phyloP scores from a whole-genome alignment of 2,888 invertebrate species.

The Acrobasis suavella region DNA sequence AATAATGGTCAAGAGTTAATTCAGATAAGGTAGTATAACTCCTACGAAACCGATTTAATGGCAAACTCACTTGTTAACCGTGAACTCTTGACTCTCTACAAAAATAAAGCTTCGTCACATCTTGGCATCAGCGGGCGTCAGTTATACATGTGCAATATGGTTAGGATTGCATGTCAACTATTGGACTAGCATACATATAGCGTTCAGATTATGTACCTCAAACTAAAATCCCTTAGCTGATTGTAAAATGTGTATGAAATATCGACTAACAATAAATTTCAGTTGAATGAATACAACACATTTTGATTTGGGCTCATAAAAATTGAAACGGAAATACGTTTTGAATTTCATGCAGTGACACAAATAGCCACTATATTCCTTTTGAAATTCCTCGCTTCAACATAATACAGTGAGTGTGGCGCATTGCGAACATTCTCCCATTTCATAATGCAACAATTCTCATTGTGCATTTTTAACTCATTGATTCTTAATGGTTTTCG shows the following conservation, averaged over 20 bases:
- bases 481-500: not conserved
- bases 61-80: too few relatives aligned
- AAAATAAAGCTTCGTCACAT: too few relatives aligned
- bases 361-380: conserved; percentile 18
- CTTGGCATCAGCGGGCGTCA: too few relatives aligned
- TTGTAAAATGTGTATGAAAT: not conserved
- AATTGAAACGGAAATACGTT: conserved; percentile 6
- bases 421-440: conserved; percentile 21
- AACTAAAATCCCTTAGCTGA: not conserved
- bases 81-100: too few relatives aligned
- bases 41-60: too few relatives aligned
- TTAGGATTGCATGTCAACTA: not conserved
- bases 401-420: conserved; percentile 7
- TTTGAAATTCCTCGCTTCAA: conserved; percentile 15
- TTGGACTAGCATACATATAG: too few relatives aligned
- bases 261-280: not conserved
- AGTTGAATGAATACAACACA: not conserved
- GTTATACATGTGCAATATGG: not conserved
- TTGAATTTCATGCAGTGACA: conserved; percentile 16
- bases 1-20: too few relatives aligned
- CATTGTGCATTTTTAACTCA: conserved; percentile 6
- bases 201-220: too few relatives aligned
- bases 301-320: conserved; percentile 12
- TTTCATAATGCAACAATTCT: conserved; percentile 20
- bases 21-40: too few relatives aligned